A percentile compares a stretch with the other conserved stretches of the same genome.
Evolutionary conservation across 2,113 vertebrate species (phyloP).

Genomic region (Isurus oxyrinchus): DNA sequence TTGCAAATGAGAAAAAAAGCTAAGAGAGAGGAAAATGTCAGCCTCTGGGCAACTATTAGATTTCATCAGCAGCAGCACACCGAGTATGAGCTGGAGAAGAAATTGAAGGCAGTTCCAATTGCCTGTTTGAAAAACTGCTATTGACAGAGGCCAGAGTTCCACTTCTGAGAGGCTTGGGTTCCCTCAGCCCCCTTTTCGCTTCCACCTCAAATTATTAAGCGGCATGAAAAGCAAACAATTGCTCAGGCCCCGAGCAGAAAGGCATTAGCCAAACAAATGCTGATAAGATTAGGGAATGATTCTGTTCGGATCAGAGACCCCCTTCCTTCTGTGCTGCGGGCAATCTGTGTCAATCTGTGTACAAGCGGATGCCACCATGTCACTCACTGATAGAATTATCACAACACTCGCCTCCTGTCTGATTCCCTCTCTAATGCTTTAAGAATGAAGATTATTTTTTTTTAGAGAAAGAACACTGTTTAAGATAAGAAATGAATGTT

Average conservation of each 20-base stretch:
- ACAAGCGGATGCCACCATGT: not conserved
- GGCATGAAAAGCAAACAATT: not conserved
- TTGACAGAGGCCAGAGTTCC: not conserved
- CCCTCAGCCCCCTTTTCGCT: not conserved
- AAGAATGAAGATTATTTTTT: not conserved
- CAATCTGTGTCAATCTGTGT: not conserved
- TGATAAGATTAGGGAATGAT: not conserved
- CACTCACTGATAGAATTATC: slow-evolving; percentile 2
- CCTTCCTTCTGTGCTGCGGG: not conserved
- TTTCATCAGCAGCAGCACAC: not conserved
- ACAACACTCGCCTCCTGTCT: not conserved
- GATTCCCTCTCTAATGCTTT: not conserved
- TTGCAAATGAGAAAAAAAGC: not conserved
- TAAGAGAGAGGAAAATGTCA: not conserved
- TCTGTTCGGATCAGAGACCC: not conserved
- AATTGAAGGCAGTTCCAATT: not conserved
- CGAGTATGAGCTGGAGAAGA: not conserved
- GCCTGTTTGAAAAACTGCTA: not conserved
- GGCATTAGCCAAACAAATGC: not conserved
- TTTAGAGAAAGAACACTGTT: not conserved
- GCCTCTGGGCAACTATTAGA: not conserved
- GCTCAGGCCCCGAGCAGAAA: not conserved
- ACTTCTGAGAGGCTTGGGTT: not conserved
- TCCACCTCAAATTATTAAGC: not conserved
- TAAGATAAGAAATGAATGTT: slow-evolving; percentile 23